phyloP scores from a whole-genome alignment of 2,797 vertebrate genomes.

The Muscicapa comitata region DNA sequence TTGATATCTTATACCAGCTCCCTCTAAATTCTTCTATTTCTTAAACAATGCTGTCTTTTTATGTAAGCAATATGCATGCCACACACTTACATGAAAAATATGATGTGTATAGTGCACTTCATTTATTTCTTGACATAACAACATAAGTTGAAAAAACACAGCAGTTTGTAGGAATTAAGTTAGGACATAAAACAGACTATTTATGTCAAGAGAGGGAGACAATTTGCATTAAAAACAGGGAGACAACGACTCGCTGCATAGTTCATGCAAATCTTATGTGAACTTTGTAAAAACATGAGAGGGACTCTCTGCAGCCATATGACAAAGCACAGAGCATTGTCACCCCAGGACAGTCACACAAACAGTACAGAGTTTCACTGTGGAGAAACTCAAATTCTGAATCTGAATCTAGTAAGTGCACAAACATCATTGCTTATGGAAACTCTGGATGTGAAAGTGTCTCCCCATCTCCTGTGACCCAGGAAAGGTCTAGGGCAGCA shows the following conservation, averaged over 20 bases:
- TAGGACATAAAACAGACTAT: constrained; percentile 46
- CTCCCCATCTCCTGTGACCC: not conserved
- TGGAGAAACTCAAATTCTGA: not conserved
- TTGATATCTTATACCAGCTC: not conserved
- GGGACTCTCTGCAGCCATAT: not conserved
- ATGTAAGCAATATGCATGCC: not conserved
- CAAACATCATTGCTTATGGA: not conserved
- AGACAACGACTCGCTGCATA: not conserved
- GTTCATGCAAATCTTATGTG: not conserved
- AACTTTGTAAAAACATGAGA: not conserved
- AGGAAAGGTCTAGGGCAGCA: not conserved
- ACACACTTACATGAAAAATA: constrained; percentile 37
- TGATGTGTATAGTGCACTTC: not conserved
- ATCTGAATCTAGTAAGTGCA: not conserved
- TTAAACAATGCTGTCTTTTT: constrained; percentile 33
- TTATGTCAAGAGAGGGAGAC: constrained; percentile 38
- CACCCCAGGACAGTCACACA: not conserved
- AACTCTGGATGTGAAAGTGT: not conserved
- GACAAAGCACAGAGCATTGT: not conserved
- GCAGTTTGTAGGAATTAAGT: constrained; percentile 45
- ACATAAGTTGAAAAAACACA: constrained; percentile 30
- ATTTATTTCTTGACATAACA: constrained; percentile 55
- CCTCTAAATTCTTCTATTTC: not conserved
- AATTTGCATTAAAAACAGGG: constrained; percentile 8
- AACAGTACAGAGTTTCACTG: not conserved